Base-by-base conservation (phyloP, 2,113 vertebrate species). In the Brienomyrus brachyistius region DNA sequence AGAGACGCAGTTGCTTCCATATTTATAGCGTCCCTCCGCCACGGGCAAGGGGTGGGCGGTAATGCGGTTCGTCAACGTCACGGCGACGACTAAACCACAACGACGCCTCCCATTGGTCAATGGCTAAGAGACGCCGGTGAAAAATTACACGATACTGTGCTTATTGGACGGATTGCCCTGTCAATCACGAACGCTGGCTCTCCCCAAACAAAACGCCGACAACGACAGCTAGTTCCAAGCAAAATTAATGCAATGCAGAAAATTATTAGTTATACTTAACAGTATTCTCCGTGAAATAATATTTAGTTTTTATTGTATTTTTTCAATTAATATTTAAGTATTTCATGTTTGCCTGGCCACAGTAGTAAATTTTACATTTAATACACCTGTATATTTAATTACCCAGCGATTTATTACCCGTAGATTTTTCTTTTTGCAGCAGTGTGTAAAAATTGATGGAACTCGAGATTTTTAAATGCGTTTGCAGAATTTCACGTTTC, bases 21-120 rank as follows among this genome's bases (percentile, higher is more conserved):
- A 95, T 96, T 95, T 96, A 96, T 96, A 96, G 95, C 91, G 94
- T 92, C 92, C 95, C 94, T 96, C 95, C 95, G 95, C 95, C 95
- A 94, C 92, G 91, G 94, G 92, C 95, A 95, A 94, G 94, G 93
- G 94, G 94, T 92, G 90, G 95, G 96, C 95, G 95, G 96, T 94
- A 94, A 95, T 94, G 93, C 95, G 94, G 94, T 92, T 93, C n/a
- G 94, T 94, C 94, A 93, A 95, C 94, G 95, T 95, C 95, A 96
- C 94, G 95, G 96, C 95, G 95, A 95, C 94, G 93, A 92, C 80
- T 52, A 31, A 70, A 2, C 87, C 56, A 13, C 56, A 19, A 85
- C 45, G 40, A 0, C 17, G 23, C 0, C 43, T 21, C 5, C 4
- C 89, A 95, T 95, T 95, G 94, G 95, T 83, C 89, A 43, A 1